phyloP scores from a whole-genome alignment of 2,888 invertebrate genomes.

The Clepsis dumicolana region DNA sequence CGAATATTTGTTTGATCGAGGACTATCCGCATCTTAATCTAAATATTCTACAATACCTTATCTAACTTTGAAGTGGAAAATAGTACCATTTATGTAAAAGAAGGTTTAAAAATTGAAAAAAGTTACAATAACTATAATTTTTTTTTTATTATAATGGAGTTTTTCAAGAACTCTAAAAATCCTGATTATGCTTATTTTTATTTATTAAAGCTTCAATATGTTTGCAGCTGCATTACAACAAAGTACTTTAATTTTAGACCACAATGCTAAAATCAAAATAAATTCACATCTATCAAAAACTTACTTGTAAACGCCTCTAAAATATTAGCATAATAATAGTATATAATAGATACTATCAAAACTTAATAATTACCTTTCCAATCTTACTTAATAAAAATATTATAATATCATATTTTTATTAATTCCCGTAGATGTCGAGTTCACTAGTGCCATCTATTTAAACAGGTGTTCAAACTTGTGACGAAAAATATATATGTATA shows the following conservation, averaged over 20 bases:
- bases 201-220: constrained; percentile 14
- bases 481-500: not conserved
- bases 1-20: too few relatives aligned
- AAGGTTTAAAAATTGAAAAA: not conserved
- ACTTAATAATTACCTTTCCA: constrained; percentile 26
- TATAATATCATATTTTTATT: not conserved
- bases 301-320: constrained; percentile 27
- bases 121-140: not conserved
- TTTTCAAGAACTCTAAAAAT: not conserved
- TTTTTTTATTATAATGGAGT: constrained; percentile 3
- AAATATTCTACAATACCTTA: not conserved
- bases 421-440: not conserved
- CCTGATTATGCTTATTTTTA: constrained; percentile 1
- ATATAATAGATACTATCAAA: constrained; percentile 38
- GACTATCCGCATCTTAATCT: too few relatives aligned
- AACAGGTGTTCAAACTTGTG: not conserved
- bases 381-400: not conserved
- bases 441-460: not conserved
- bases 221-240: not conserved
- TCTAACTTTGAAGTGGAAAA: constrained; percentile 14
- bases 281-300: constrained; percentile 37
- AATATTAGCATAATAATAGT: constrained; percentile 36
- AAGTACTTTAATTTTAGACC: not conserved
- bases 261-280: constrained; percentile 19
- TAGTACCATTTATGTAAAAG: not conserved